phyloP scores from a whole-genome alignment of 2,888 invertebrate species.

The Girardia tigrina region DNA sequence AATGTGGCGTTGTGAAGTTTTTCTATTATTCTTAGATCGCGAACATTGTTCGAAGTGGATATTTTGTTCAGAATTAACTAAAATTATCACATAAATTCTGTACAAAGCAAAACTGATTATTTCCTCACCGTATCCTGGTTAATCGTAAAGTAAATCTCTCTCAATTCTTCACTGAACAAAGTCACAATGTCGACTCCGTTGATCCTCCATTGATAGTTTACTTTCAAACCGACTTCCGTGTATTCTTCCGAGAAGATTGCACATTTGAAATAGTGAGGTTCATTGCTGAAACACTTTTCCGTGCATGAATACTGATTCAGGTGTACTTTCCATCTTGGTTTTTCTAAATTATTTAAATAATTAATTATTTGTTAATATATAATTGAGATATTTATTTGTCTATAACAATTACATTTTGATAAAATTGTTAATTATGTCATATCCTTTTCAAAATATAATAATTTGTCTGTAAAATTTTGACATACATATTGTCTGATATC shows the following conservation, averaged over 20 bases:
- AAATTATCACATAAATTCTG: too few species aligned
- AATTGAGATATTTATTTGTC: too few species aligned
- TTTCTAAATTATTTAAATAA: neutral
- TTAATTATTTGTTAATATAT: neutral
- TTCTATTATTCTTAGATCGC: neutral
- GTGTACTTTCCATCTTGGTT: neutral
- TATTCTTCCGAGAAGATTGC: constrained; percentile 11
- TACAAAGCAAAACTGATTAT: neutral
- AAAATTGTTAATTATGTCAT: too few species aligned
- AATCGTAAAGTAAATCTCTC: constrained; percentile 4
- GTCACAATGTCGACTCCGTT: neutral
- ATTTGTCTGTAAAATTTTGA: too few species aligned
- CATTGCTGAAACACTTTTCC: neutral
- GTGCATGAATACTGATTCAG: neutral
- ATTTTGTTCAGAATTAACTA: neutral
- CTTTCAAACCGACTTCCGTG: neutral
- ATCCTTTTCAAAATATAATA: neutral
- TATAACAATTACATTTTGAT: too few species aligned
- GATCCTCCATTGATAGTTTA: constrained; percentile 5
- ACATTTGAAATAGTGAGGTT: neutral
- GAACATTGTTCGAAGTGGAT: neutral
- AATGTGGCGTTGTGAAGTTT: constrained; percentile 5
- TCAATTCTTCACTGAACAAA: neutral
- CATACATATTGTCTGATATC: too few species aligned
- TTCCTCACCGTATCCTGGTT: neutral